Percentiles rank a stretch among this genome's conserved stretches.
These are phyloP conservation scores for Salvelinus fontinalis DNA, from an alignment of 2,113 vertebrate genomes.

Conservation along the genomic window DNA sequence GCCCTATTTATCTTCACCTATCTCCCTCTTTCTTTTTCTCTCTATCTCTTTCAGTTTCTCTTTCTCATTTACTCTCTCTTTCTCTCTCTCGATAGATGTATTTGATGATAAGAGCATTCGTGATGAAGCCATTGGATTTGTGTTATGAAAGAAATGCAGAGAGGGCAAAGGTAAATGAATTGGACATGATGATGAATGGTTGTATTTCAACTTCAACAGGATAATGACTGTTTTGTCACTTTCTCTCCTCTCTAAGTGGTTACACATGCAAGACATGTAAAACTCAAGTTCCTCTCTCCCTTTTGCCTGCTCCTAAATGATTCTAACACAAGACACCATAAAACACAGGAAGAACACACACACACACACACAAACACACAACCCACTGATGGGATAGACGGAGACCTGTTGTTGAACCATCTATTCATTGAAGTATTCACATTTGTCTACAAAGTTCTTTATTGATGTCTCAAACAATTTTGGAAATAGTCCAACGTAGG, in stretches of 20 bases:
- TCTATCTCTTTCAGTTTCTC: conserved; percentile 4
- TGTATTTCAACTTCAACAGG: neutral
- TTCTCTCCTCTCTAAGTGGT: conserved; percentile 9
- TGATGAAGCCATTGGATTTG: neutral
- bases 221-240: conserved; percentile 20
- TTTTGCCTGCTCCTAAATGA: conserved; percentile 7
- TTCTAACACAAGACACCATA: conserved; percentile 25
- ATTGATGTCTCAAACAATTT: neutral
- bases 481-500: too few relatives aligned
- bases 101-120: neutral
- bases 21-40: conserved; percentile 3
- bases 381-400: conserved; percentile 32
- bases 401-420: conserved; percentile 16
- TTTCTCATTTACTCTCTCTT: neutral
- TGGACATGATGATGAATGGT: neutral
- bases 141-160: neutral
- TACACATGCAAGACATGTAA: conserved; percentile 38
- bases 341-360: conserved; percentile 47
- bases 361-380: conserved; percentile 41
- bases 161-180: neutral
- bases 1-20: neutral
- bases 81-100: neutral
- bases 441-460: neutral
- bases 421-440: neutral
- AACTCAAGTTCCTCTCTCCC: conserved; percentile 26